Evolutionary conservation across 2,888 invertebrate genomes (phyloP), one percentile per base, ranked within the genome.

Genomic region (Cremastinae sp.): DNA sequence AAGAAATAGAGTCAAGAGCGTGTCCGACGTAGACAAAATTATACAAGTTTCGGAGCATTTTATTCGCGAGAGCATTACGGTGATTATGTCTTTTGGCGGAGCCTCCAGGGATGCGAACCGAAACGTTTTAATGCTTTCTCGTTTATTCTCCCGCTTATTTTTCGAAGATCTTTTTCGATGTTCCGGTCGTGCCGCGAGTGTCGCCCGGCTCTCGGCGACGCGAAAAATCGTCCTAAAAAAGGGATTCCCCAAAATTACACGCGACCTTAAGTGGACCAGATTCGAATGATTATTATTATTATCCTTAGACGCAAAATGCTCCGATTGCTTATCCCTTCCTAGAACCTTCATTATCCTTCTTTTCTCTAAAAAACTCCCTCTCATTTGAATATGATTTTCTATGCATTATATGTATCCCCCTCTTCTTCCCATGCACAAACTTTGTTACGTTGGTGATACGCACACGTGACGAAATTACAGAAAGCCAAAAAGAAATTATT

Each of bases 201-300:
- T 54, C 53, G 68, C 5, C 28, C 28, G 36, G 14, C 28, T 20
- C 28, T 34, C 72, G 59, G 59, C 53, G 74, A 68, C 68, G 58
- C 64, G 82, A 79, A 28, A 28, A 84, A 83, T 83, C 82, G 82
- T 85, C 85, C 81, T 84, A 84, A 85, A 80, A 84, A 82, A 65
- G 59, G 59, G 28, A 54, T 43, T 66, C 71, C 62, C 62, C 83
- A 81, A 87, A 86, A 87, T 87, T 87, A 84, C 83, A 86, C 86
- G 83, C 85, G 86, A 76, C 68, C 86, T 28, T 87, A 86, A 88
- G 84, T 85, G 87, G 84, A 69, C 82, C 77, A 82, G 80, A 85
- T 84, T 85, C 81, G 85, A 84, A 88, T 87, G 86, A 88, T 88
- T 87, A 87, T 88, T 85, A 87, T 87, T 84, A 85, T 85, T 84